phyloP scores from a whole-genome alignment of 2,113 vertebrate species.

The Isichthys henryi region DNA sequence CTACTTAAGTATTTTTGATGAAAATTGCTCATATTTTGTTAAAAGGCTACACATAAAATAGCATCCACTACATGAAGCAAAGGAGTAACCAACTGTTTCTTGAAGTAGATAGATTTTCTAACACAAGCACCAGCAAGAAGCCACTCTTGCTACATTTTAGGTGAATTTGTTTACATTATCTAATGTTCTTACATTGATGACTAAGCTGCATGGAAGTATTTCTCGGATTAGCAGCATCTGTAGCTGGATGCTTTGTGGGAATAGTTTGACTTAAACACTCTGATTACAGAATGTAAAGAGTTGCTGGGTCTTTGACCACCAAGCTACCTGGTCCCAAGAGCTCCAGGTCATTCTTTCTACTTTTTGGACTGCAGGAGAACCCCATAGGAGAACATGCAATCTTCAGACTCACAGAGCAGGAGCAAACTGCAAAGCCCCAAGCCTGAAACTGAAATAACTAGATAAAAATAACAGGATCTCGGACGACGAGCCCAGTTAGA shows the following conservation, averaged over 20 bases:
- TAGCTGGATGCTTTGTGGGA: background rate
- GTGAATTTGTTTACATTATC: background rate
- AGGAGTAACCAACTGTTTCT: background rate
- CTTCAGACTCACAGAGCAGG: background rate
- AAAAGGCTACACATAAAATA: background rate
- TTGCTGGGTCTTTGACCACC: background rate
- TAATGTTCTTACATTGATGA: background rate
- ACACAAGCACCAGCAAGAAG: background rate
- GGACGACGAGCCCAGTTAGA: constrained; percentile 24
- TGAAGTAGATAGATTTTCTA: background rate
- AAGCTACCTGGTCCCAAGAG: background rate
- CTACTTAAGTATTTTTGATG: background rate
- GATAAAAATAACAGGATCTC: constrained; percentile 47
- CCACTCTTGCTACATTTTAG: background rate
- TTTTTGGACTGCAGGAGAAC: background rate
- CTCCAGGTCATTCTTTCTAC: background rate
- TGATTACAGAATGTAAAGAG: background rate
- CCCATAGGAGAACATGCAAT: background rate
- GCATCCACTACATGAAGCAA: background rate
- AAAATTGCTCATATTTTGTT: background rate
- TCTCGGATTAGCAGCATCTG: background rate
- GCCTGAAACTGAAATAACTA: constrained; percentile 37
- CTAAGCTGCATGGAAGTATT: background rate
- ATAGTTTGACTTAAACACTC: background rate
- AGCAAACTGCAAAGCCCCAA: background rate